Conservation (phyloP, 2,797 vertebrate species). For the Alcedo atthis region DNA sequence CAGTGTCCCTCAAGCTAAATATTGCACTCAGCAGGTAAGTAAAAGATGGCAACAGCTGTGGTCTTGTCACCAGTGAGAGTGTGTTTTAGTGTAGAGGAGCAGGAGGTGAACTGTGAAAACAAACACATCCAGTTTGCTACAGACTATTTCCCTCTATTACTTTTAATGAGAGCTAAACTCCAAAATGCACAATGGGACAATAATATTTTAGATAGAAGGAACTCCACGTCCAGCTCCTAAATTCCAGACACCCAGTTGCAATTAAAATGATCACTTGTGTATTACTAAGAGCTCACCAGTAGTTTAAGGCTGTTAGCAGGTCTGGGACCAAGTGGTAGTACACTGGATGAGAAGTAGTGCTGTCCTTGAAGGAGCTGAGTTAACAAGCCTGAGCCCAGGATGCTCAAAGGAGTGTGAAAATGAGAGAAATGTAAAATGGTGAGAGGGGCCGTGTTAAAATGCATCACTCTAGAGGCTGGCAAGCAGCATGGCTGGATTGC, state of each 20-base stretch:
- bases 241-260: conserved; percentile 7
- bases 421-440: not conserved
- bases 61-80: conserved; percentile 43
- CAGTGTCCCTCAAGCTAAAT: conserved; percentile 67
- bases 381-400: not conserved
- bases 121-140: conserved; percentile 64
- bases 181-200: conserved; percentile 62
- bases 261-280: conserved; percentile 45
- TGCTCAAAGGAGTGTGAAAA: conserved; percentile 39
- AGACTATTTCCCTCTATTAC: conserved; percentile 72
- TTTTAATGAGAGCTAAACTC: conserved; percentile 70
- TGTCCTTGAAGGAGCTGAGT: conserved; percentile 26
- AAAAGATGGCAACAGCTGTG: conserved; percentile 65
- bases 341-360: not conserved
- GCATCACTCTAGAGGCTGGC: not conserved
- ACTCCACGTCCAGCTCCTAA: not conserved
- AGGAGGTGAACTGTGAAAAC: conserved; percentile 71
- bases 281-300: conserved; percentile 25
- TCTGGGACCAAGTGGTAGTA: not conserved
- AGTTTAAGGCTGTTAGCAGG: not conserved
- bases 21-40: conserved; percentile 64
- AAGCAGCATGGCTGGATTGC: not conserved
- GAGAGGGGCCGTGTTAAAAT: not conserved
- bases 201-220: conserved; percentile 41
- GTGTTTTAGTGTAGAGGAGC: conserved; percentile 47